A percentile compares a stretch with the other conserved stretches of the same genome.
Evolutionary conservation across 2,888 invertebrate species (phyloP).

Genomic region (Seira ritae): DNA sequence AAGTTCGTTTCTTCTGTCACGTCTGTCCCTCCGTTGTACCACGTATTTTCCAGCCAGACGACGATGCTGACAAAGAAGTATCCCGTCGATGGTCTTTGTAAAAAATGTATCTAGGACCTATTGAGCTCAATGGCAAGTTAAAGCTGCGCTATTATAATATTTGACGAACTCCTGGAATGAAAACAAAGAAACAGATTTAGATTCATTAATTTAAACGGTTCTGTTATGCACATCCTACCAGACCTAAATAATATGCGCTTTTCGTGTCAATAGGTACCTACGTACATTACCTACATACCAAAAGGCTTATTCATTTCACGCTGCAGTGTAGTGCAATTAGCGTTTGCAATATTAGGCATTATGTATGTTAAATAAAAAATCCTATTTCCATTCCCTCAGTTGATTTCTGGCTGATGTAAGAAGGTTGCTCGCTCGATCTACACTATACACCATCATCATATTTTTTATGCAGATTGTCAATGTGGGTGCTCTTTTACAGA

Average conservation of each 20-base stretch:
- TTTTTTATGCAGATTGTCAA: no score
- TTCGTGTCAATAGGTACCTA: neutral
- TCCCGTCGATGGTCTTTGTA: neutral
- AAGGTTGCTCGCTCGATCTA: no score
- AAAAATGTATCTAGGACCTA: neutral
- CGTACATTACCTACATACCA: no score
- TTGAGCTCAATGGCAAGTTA: neutral
- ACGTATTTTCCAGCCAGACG: neutral
- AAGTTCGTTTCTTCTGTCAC: neutral
- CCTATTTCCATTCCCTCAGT: neutral
- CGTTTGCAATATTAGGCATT: neutral
- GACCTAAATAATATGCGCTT: neutral
- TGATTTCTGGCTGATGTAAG: neutral
- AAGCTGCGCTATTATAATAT: neutral
- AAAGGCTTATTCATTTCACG: neutral
- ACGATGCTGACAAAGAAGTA: no score
- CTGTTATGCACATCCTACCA: neutral
- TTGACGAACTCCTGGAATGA: neutral
- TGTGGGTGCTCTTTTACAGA: no score
- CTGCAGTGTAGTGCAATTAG: neutral
- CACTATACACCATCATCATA: neutral
- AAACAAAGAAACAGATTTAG: neutral
- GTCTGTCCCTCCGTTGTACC: neutral
- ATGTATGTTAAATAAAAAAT: neutral
- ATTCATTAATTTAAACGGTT: neutral